Conservation (phyloP, 1,140 invertebrate species). For the Manduca sexta region DNA sequence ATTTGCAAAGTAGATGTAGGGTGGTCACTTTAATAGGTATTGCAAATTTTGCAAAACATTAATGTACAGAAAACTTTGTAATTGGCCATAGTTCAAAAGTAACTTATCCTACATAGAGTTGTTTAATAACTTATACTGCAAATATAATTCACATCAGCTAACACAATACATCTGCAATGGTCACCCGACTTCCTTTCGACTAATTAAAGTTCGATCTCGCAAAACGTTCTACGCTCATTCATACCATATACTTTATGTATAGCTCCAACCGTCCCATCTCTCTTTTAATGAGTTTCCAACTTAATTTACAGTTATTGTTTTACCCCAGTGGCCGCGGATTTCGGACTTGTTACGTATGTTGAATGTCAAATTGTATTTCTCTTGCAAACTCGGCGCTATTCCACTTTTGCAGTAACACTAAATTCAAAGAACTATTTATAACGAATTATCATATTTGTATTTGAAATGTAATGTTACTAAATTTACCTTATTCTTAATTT, state of each 20-base stretch:
- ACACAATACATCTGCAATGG: too few relatives aligned
- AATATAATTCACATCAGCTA: too few relatives aligned
- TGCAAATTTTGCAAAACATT: too few relatives aligned
- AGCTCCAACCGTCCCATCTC: constrained; percentile 24
- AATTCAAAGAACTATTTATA: constrained; percentile 8
- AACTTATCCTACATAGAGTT: too few relatives aligned
- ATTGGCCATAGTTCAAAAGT: too few relatives aligned
- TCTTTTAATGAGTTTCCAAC: constrained; percentile 63
- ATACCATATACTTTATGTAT: constrained; percentile 5
- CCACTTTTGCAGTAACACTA: constrained; percentile 21
- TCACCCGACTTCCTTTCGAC: constrained; percentile 25
- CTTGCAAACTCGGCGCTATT: constrained; percentile 28
- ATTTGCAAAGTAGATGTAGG: too few relatives aligned
- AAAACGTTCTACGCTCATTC: constrained; percentile 29
- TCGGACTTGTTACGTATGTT: constrained; percentile 30
- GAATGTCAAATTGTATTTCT: constrained; percentile 32
- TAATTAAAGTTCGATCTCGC: constrained; percentile 59
- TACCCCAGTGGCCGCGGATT: constrained; percentile 39
- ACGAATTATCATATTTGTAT: not conserved
- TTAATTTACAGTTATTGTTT: constrained; percentile 68
- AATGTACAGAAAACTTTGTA: too few relatives aligned
- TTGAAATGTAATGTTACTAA: not conserved
- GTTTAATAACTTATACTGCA: too few relatives aligned
- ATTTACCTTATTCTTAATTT: not conserved
- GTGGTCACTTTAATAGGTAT: too few relatives aligned